Evolutionary conservation across 2,888 invertebrate genomes (phyloP).

Genomic region (Thalpophila matura): DNA sequence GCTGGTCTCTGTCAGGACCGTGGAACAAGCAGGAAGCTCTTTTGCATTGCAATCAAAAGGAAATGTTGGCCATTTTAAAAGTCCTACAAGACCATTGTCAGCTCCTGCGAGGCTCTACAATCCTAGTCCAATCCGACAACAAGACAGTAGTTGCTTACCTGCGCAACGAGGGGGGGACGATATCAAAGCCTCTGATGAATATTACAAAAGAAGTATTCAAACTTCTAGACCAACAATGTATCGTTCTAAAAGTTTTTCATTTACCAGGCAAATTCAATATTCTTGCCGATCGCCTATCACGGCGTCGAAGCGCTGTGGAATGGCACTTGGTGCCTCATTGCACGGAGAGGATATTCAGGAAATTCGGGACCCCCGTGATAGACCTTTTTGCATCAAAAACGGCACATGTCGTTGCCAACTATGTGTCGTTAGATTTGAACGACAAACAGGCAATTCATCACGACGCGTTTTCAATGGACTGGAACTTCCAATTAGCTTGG

Average conservation of each 20-base stretch:
- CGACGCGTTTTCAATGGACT: slow-evolving; percentile 1
- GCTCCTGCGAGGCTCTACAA: background rate
- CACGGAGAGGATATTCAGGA: background rate
- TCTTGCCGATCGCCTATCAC: slow-evolving; percentile 46
- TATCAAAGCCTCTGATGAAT: slow-evolving; percentile 48
- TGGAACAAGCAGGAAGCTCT: slow-evolving; percentile 40
- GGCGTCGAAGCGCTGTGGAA: slow-evolving; percentile 44
- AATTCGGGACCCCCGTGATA: background rate
- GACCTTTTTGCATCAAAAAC: slow-evolving; percentile 1
- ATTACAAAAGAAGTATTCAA: slow-evolving; percentile 31
- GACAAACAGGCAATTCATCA: background rate
- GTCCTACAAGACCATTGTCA: slow-evolving; percentile 22
- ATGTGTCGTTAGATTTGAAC: background rate
- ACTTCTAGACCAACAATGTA: background rate
- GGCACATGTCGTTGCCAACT: slow-evolving; percentile 1
- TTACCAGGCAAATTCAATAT: slow-evolving; percentile 44
- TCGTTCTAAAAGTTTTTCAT: slow-evolving; percentile 3
- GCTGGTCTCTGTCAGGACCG: no score
- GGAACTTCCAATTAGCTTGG: slow-evolving; percentile 7
- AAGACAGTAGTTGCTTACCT: slow-evolving; percentile 56
- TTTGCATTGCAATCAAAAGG: slow-evolving; percentile 58
- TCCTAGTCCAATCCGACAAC: slow-evolving; percentile 63
- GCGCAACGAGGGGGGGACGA: slow-evolving; percentile 66
- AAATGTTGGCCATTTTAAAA: slow-evolving; percentile 50
- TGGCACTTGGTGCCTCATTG: slow-evolving; percentile 11